A percentile compares a stretch with the other conserved stretches of the same genome.
Conservation (phyloP, 2,797 vertebrate species). For the Macropus fuliginosus region DNA sequence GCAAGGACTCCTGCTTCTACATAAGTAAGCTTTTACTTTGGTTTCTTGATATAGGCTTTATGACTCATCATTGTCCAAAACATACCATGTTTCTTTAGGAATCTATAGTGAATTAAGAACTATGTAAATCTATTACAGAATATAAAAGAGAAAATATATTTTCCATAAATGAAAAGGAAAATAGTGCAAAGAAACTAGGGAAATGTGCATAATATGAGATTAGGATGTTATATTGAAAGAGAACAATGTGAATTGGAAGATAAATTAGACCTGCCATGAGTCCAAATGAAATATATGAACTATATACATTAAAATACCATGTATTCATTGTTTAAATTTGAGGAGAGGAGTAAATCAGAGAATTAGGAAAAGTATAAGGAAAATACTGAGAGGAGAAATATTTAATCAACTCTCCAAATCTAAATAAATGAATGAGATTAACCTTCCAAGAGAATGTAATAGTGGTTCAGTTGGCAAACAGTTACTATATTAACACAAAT, state of each 20-base stretch:
- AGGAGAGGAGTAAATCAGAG: not conserved
- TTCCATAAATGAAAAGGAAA: slow-evolving; percentile 50
- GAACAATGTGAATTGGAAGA: not conserved
- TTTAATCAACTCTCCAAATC: not conserved
- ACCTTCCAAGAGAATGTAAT: not conserved
- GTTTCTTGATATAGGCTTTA: slow-evolving; percentile 36
- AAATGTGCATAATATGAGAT: slow-evolving; percentile 9
- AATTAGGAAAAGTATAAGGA: not conserved
- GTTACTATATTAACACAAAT: not conserved
- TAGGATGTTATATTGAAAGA: not conserved
- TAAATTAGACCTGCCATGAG: not conserved
- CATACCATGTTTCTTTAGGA: slow-evolving; percentile 33
- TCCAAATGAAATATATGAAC: not conserved
- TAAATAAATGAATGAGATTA: not conserved
- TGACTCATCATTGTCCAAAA: slow-evolving; percentile 19
- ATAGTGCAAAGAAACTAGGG: slow-evolving; percentile 45
- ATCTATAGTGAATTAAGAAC: slow-evolving; percentile 40
- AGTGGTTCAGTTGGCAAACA: not conserved
- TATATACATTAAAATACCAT: not conserved
- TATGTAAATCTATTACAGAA: slow-evolving; percentile 9
- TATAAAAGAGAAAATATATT: slow-evolving; percentile 42
- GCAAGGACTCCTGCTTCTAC: not conserved
- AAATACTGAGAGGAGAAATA: not conserved
- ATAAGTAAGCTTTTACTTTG: not conserved
- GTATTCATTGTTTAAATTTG: not conserved